A percentile compares a stretch with the other conserved stretches of the same genome.
These are phyloP conservation scores for Mionectes macconnelli DNA, from an alignment of 2,113 vertebrate species.

Conservation along the genomic window DNA sequence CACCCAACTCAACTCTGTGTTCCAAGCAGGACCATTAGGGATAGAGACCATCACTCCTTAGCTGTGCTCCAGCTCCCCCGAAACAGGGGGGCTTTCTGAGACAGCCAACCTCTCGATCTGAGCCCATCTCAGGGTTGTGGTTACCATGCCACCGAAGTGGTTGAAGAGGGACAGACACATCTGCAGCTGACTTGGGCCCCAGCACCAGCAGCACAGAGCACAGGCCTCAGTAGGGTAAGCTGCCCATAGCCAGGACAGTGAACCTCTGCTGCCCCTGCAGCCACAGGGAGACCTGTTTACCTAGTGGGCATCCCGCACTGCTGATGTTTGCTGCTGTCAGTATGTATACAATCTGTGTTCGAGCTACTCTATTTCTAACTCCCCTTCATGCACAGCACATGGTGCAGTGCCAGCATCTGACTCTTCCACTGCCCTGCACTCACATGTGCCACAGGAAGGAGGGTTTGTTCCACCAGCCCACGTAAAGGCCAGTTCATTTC, in stretches of 20 bases:
- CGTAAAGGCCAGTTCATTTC: background rate
- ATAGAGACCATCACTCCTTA: background rate
- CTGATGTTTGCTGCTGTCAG: background rate
- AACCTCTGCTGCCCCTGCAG: background rate
- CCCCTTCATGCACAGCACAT: background rate
- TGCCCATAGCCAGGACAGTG: rapidly evolving
- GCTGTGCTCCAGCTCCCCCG: background rate
- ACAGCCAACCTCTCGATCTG: background rate
- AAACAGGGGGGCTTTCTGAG: background rate
- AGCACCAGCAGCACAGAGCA: background rate
- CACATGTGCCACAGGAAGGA: background rate
- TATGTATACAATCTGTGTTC: rapidly evolving
- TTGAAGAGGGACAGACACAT: background rate
- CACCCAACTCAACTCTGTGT: background rate
- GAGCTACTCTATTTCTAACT: background rate
- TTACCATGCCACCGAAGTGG: rapidly evolving
- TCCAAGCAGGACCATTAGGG: background rate
- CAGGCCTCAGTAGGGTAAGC: background rate
- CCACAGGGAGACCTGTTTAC: rapidly evolving
- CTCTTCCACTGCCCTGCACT: rapidly evolving
- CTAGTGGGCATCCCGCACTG: rapidly evolving
- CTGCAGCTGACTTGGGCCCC: background rate
- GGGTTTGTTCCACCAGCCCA: background rate
- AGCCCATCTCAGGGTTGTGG: background rate
- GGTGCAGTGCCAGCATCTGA: rapidly evolving